Conservation (phyloP, 2,113 vertebrate genomes). For the Myiopsitta monachus region DNA sequence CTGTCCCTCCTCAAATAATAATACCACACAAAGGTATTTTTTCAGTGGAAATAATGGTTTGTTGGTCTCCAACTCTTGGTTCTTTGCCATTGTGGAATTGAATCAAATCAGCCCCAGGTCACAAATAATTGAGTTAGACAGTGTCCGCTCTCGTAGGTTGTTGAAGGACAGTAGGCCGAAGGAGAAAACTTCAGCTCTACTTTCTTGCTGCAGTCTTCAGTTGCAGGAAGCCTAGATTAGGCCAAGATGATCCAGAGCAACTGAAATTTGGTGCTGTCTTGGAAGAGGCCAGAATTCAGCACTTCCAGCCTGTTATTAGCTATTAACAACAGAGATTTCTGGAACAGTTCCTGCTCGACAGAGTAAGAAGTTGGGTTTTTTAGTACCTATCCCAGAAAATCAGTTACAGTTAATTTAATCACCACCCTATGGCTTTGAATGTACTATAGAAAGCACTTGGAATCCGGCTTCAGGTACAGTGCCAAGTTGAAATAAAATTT, state of each 20-base stretch:
- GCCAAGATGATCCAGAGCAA: background rate
- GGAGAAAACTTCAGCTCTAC: background rate
- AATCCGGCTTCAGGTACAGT: background rate
- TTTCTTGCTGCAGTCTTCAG: background rate
- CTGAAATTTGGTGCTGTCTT: background rate
- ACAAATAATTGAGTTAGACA: conserved; percentile 68
- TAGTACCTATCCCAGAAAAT: background rate
- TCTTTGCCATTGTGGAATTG: conserved; percentile 54
- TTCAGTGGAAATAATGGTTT: conserved; percentile 47
- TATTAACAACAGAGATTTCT: background rate
- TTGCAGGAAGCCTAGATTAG: background rate
- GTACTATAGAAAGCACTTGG: background rate
- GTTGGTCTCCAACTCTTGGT: conserved; percentile 38
- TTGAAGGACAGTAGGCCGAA: conserved; percentile 39
- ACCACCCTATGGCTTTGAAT: background rate
- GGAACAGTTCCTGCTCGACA: background rate
- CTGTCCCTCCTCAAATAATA: background rate
- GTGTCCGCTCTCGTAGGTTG: background rate
- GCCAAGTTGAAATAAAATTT: background rate
- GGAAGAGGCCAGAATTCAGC: background rate
- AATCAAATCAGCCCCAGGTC: conserved; percentile 55
- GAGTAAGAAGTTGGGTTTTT: background rate
- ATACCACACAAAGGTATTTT: conserved; percentile 34
- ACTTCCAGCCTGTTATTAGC: background rate
- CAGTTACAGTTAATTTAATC: background rate